Conservation (phyloP, 2,888 invertebrate genomes). For the Didymodactylos carnosus region DNA sequence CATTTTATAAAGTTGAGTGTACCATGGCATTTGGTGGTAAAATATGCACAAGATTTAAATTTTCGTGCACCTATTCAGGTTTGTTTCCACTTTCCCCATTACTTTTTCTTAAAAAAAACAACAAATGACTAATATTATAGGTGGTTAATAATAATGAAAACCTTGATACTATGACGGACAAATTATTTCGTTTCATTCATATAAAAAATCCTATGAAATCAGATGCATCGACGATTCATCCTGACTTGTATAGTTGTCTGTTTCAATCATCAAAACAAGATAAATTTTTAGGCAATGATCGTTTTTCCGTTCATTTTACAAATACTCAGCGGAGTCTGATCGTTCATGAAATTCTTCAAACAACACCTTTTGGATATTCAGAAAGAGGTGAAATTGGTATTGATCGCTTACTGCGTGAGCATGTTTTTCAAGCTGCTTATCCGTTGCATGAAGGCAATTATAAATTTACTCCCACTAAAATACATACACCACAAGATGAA, state of each 20-base stretch:
- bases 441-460: conserved; percentile 41
- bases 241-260: background rate
- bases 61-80: background rate
- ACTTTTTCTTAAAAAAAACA: too few relatives aligned
- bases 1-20: background rate
- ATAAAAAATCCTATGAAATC: background rate
- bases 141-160: background rate
- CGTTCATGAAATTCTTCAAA: background rate
- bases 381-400: conserved; percentile 32
- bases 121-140: too few relatives aligned
- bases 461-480: background rate
- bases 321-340: background rate
- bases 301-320: background rate
- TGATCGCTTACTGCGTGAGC: conserved; percentile 39
- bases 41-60: background rate
- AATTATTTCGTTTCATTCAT: background rate
- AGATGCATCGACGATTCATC: background rate
- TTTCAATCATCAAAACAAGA: background rate
- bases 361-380: background rate
- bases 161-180: background rate
- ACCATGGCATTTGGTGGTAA: background rate
- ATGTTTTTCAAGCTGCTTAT: conserved; percentile 39
- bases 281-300: background rate
- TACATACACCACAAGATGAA: background rate
- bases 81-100: too few relatives aligned